Evolutionary conservation across 2,888 invertebrate species (phyloP).

Genomic region (Nomada fabriciana): DNA sequence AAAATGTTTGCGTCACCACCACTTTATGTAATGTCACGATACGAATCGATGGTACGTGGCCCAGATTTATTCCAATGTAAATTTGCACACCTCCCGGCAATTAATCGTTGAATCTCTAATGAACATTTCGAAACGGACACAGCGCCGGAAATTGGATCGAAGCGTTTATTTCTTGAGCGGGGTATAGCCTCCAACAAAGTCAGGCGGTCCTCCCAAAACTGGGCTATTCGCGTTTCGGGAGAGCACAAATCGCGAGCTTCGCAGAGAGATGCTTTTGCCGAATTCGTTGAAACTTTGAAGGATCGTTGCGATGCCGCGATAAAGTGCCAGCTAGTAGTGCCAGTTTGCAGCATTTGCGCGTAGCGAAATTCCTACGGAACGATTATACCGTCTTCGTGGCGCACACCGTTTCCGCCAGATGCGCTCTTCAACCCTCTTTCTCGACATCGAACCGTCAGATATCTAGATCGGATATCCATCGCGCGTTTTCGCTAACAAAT

Average conservation of each 20-base stretch:
- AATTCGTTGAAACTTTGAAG: background rate
- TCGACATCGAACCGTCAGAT: background rate
- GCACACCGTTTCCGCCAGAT: conserved; percentile 22
- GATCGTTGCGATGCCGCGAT: background rate
- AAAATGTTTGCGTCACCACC: conserved; percentile 10
- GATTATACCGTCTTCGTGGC: conserved; percentile 31
- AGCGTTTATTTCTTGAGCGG: background rate
- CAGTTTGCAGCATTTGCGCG: conserved; percentile 62
- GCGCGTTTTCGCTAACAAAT: too few species aligned
- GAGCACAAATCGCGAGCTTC: conserved; percentile 17
- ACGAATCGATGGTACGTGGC: conserved; percentile 23
- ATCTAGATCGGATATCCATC: too few species aligned
- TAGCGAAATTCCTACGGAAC: conserved; percentile 38
- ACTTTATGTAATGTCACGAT: conserved; percentile 15
- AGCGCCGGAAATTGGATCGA: background rate
- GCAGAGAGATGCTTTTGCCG: conserved; percentile 35
- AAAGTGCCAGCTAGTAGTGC: conserved; percentile 29
- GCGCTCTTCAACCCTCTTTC: conserved; percentile 24
- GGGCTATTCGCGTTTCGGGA: conserved; percentile 18
- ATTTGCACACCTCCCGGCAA: conserved; percentile 17
- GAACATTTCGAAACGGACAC: background rate
- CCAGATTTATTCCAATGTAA: conserved; percentile 46
- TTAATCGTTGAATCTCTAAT: conserved; percentile 26
- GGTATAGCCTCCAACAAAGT: background rate
- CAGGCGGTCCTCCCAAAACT: conserved; percentile 21